Percentiles rank a stretch among this genome's conserved stretches.
Evolutionary conservation across 2,888 invertebrate species (phyloP).

Genomic region (Agrilus mali): DNA sequence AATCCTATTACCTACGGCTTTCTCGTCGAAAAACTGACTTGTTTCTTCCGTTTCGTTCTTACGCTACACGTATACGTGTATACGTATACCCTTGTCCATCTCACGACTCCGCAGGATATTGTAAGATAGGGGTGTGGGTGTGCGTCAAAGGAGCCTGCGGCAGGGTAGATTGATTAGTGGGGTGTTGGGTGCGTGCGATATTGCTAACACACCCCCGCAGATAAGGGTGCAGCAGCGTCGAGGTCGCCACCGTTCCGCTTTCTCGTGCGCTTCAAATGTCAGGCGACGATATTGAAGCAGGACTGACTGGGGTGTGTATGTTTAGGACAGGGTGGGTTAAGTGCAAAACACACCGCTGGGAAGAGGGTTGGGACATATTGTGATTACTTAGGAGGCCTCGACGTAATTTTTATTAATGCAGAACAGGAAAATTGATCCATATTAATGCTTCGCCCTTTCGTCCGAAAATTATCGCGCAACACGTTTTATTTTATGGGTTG

Average conservation of each 20-base stretch:
- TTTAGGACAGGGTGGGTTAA: slow-evolving; percentile 21
- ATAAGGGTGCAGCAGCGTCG: slow-evolving; percentile 23
- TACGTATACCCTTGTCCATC: slow-evolving; percentile 16
- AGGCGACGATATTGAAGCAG: slow-evolving; percentile 19
- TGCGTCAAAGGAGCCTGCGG: slow-evolving; percentile 17
- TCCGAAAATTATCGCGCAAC: too few relatives aligned
- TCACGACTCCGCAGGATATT: slow-evolving; percentile 6
- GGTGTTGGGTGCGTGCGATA: slow-evolving; percentile 29
- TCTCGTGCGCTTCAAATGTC: slow-evolving; percentile 20
- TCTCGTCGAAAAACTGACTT: too few relatives aligned
- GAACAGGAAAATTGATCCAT: too few relatives aligned
- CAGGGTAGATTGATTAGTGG: slow-evolving; percentile 32
- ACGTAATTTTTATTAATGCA: too few relatives aligned
- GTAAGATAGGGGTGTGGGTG: slow-evolving; percentile 11
- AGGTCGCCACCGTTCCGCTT: slow-evolving; percentile 9
- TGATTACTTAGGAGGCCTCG: too few relatives aligned
- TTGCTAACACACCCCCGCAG: slow-evolving; percentile 23
- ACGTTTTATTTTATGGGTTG: too few relatives aligned
- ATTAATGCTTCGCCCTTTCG: too few relatives aligned
- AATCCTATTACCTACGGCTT: too few relatives aligned
- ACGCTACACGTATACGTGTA: background rate
- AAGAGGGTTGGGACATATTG: too few relatives aligned
- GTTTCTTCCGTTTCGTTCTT: too few relatives aligned
- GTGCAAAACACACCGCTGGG: slow-evolving; percentile 16
- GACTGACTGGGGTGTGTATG: slow-evolving; percentile 16